Evolutionary conservation across 2,113 vertebrate species (phyloP).

Genomic region (Nothoprocta pentlandii): DNA sequence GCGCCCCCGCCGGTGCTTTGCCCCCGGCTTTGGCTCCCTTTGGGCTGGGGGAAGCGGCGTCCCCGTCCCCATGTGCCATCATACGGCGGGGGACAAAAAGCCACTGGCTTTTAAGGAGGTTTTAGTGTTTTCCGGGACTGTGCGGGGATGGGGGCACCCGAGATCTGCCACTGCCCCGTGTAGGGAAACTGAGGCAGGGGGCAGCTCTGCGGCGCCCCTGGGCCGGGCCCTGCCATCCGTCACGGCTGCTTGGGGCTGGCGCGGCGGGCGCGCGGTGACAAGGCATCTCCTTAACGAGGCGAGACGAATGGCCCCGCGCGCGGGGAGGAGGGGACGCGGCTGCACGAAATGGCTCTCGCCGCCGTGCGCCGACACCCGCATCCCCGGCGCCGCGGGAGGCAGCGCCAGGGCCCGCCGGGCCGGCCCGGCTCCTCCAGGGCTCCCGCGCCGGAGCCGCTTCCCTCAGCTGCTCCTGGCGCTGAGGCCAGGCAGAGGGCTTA

Average conservation of each 20-base stretch:
- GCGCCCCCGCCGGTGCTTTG: no score
- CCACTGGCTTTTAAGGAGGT: no score
- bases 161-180: rapidly evolving
- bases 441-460: not conserved
- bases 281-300: slow-evolving; percentile 65
- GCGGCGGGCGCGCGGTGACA: slow-evolving; percentile 16
- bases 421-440: no score
- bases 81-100: no score
- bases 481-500: not conserved
- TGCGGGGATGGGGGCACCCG: no score
- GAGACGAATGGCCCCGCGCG: slow-evolving; percentile 53
- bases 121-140: not conserved
- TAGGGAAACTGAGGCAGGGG: not conserved
- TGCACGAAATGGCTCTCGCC: not conserved
- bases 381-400: no score
- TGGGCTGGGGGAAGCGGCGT: no score
- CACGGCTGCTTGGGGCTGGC: slow-evolving; percentile 45
- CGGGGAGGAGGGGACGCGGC: not conserved
- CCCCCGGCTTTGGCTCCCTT: no score
- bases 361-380: no score
- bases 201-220: not conserved
- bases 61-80: no score
- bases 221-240: slow-evolving; percentile 31
- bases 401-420: no score
- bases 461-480: not conserved